A percentile compares a stretch with the other conserved stretches of the same genome.
These are phyloP conservation scores for Arvicanthis niloticus DNA, from an alignment of 2,113 vertebrate genomes.

Conservation along the genomic window DNA sequence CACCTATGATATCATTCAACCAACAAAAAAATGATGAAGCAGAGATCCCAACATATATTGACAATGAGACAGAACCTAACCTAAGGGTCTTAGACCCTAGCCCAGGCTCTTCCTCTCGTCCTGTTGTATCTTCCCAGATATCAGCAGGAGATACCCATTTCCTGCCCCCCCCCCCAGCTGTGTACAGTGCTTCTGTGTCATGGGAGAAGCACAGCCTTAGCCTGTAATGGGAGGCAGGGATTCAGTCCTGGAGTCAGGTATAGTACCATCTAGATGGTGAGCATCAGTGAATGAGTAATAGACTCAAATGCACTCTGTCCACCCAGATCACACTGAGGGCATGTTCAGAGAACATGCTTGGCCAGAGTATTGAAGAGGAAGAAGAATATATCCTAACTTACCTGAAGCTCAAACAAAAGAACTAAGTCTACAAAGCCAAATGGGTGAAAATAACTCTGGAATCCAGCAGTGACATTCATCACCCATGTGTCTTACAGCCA, in stretches of 20 bases:
- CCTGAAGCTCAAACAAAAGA: constrained; percentile 18
- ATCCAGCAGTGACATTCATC: neutral
- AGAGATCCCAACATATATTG: neutral
- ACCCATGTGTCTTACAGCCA: neutral
- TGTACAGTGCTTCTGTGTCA: neutral
- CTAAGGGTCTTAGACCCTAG: neutral
- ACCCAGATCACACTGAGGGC: neutral
- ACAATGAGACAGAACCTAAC: neutral
- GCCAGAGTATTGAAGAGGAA: neutral
- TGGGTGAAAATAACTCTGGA: neutral
- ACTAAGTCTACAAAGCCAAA: neutral
- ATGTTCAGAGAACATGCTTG: neutral
- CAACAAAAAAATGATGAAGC: neutral
- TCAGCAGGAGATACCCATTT: neutral
- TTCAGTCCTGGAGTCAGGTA: neutral
- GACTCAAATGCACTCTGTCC: neutral
- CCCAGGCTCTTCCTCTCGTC: neutral
- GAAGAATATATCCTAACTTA: neutral
- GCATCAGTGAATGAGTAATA: neutral
- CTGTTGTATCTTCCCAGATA: neutral
- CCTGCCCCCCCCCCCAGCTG: neutral
- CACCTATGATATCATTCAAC: neutral
- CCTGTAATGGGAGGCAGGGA: neutral
- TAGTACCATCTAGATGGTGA: neutral
- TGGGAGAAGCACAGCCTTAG: neutral